Evolutionary conservation across 2,113 vertebrate genomes (phyloP).

Genomic region (Cottus gobio): DNA sequence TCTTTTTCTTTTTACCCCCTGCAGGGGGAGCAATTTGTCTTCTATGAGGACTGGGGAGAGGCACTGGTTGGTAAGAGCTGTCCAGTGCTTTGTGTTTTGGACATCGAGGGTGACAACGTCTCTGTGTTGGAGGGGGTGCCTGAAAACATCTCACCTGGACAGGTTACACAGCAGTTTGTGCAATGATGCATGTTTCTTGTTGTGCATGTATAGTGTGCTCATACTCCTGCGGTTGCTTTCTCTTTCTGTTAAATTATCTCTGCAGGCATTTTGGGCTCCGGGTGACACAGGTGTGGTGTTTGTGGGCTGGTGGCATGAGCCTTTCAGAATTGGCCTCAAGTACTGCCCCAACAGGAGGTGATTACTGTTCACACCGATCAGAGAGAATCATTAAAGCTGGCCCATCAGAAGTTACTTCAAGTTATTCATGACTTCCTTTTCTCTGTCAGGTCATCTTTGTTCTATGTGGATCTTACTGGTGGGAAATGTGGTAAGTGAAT

Average conservation of each 20-base stretch:
- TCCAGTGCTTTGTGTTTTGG: constrained; percentile 90
- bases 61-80: constrained; percentile 84
- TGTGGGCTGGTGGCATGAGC: constrained; percentile 93
- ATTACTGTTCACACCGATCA: constrained; percentile 26
- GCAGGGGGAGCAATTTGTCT: constrained; percentile 90
- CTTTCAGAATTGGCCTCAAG: constrained; percentile 90
- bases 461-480: constrained; percentile 89
- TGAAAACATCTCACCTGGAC: constrained; percentile 91
- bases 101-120: constrained; percentile 88
- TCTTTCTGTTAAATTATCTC: background rate
- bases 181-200: background rate
- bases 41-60: constrained; percentile 94
- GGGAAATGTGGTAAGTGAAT: constrained; percentile 88
- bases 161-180: constrained; percentile 80
- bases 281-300: constrained; percentile 91
- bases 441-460: constrained; percentile 88
- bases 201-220: background rate
- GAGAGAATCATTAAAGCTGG: background rate
- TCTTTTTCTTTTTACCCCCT: constrained; percentile 34
- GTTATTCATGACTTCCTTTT: background rate
- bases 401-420: background rate
- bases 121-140: constrained; percentile 91
- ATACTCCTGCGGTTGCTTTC: background rate
- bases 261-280: constrained; percentile 95
- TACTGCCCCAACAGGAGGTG: constrained; percentile 93